Evolutionary conservation across 1,140 invertebrate species (phyloP), one percentile per base, ranked within the genome.

Genomic region (Drosophila kurseongensis): DNA sequence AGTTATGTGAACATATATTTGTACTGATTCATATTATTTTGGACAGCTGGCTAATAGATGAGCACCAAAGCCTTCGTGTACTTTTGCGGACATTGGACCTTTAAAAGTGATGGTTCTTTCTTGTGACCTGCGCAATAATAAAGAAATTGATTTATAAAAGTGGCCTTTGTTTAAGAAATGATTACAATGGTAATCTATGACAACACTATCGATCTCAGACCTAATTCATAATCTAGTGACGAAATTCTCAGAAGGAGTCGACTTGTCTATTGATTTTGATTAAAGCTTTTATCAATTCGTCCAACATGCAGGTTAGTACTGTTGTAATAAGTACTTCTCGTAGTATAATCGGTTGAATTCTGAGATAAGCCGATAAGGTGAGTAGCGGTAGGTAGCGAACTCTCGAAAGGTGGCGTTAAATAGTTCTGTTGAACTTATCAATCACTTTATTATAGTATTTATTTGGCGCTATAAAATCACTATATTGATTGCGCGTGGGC

Each of bases 21-120:
- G 10, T 10, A 8, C 61, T 82, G 80, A 82, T 65, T 82, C 80
- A 82, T 48, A 50, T 0, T 32, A 2, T 16, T 41, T 57, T 65
- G 7, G 55, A 75, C 78, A 60, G 78, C 8, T 16, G 50, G 23
- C 38, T 58, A 61, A 66, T 58, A 61, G 51, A 77, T 65, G 38
- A 50, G 38, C 47, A n/a, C 12, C 38, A 23, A 16, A 35, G 23
- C 59, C 38, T 32, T 62, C 0, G 16, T 14, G 27, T 38, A 42
- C 2, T 62, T 59, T 10, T 38, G 40, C 16, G 5, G 35, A 9
- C 9, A 38, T 10, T n/a, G 5, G 12, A 40, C 18, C 35, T 65
- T 65, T 45, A 14, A n/a, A 32, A 41, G 38, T 27, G 5, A 7
- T 12, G 8, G 14, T 8, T 60, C 10, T 9, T 13, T 23, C 14